phyloP scores from a whole-genome alignment of 2,888 invertebrate genomes.

The Tigriopus californicus region DNA sequence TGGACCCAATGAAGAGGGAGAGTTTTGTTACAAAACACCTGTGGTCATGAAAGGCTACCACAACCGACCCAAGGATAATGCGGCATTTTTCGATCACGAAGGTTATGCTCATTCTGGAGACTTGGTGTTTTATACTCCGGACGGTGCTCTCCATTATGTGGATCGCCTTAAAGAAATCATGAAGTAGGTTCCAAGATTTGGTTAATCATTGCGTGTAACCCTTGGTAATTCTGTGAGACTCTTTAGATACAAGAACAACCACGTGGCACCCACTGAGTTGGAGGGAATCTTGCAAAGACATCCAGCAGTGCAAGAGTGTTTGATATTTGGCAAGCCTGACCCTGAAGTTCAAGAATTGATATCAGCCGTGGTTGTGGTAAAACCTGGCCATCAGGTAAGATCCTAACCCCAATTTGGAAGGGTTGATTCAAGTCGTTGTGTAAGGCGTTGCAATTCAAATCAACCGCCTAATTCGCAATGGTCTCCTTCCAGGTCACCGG shows the following conservation, averaged over 20 bases:
- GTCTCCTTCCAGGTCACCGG: not conserved
- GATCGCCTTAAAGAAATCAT: constrained; percentile 31
- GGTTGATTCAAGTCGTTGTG: no score
- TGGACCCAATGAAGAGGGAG: constrained; percentile 25
- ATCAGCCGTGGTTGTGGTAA: not conserved
- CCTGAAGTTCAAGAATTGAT: not conserved
- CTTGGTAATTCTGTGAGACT: not conserved
- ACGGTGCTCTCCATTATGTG: constrained; percentile 27
- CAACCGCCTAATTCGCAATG: no score
- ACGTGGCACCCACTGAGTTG: not conserved
- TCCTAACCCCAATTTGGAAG: no score
- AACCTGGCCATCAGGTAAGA: not conserved
- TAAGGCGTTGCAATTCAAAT: no score
- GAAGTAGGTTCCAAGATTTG: constrained; percentile 24
- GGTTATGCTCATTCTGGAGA: constrained; percentile 24
- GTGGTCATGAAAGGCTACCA: constrained; percentile 49
- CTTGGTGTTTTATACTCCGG: constrained; percentile 26
- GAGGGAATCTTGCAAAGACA: not conserved
- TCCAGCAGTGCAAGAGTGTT: not conserved
- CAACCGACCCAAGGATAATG: constrained; percentile 49
- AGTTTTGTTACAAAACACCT: constrained; percentile 28
- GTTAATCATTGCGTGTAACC: not conserved
- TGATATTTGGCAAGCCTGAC: not conserved
- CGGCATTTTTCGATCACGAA: constrained; percentile 30
- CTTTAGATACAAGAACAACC: not conserved